These are phyloP conservation scores for Timandra comae DNA, from an alignment of 2,888 invertebrate genomes.

Conservation along the genomic window DNA sequence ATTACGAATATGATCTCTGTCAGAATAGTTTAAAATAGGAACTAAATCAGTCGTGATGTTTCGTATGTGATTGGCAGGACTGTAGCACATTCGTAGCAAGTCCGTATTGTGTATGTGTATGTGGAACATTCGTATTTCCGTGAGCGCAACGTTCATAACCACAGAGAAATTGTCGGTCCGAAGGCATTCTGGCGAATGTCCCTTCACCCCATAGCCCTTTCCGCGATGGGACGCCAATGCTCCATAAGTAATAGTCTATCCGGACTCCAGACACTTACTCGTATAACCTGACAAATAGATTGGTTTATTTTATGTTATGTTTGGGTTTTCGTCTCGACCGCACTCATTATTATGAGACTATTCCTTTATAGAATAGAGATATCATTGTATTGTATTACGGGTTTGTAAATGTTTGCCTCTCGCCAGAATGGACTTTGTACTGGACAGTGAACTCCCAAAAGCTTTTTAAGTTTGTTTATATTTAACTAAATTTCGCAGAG, in stretches of 20 bases:
- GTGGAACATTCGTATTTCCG: slow-evolving; percentile 13
- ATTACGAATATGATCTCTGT: too few relatives aligned
- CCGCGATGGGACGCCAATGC: slow-evolving; percentile 29
- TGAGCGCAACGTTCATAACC: slow-evolving; percentile 11
- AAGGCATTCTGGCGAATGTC: slow-evolving; percentile 13
- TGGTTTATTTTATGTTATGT: slow-evolving; percentile 22
- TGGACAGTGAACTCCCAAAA: too few relatives aligned
- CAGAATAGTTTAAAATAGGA: too few relatives aligned
- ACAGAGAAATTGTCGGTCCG: slow-evolving; percentile 13
- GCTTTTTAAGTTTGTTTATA: too few relatives aligned
- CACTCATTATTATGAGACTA: slow-evolving; percentile 13
- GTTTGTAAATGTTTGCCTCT: slow-evolving; percentile 3
- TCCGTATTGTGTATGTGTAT: too few relatives aligned
- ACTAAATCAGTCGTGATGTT: too few relatives aligned
- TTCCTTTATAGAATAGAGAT: slow-evolving; percentile 1
- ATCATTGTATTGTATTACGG: slow-evolving; percentile 1
- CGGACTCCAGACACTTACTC: slow-evolving; percentile 27
- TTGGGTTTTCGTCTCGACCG: slow-evolving; percentile 19
- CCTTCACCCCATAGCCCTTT: slow-evolving; percentile 32
- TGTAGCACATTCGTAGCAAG: too few relatives aligned
- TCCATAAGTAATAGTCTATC: slow-evolving; percentile 33
- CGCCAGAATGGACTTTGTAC: too few relatives aligned
- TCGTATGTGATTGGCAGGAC: too few relatives aligned
- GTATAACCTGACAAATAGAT: slow-evolving; percentile 19
- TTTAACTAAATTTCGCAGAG: too few relatives aligned